Base-by-base conservation (phyloP, 2,797 vertebrate genomes). In the Coregonus suidteri region DNA sequence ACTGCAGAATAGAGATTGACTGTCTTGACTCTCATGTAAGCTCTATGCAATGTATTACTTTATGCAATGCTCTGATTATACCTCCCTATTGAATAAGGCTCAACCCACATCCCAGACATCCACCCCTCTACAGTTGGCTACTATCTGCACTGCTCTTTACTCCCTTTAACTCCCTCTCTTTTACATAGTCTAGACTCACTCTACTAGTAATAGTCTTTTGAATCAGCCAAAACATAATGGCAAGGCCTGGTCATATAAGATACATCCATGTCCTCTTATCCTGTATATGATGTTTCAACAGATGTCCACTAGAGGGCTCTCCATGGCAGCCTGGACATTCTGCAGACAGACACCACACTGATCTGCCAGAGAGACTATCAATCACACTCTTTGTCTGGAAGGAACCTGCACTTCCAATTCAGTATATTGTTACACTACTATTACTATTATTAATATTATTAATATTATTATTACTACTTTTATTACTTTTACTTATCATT, bases 221-320 rank as follows among this genome's bases (percentile, higher is more conserved):
- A 59, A 31, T 31, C 14, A 34, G 30, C 13, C 11, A 66, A 34
- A 66, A 31, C 41, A 14, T 14, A 66, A 66, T 16, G 4, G 3
- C 14, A 66, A 15, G 31, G 1, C 65, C 31, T 67, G 65, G 14
- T 7, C 14, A 1, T 34, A 9, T 25, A 64, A 11, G 11, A 64
- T 64, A 67, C 30, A 34, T 34, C 1, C 4, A 67, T 16, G 2
- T 34, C 5, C 65, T 14, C 6, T 14, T 0, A 69, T 71, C n/a
- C 15, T 7, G 20, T 18, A 30, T 52, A 16, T 54, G 4, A 53
- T 72, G 70, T 31, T 51, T 30, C 3, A 51, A 72, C 3, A 72
- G 71, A 72, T 34, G 14, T 31, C 51, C 71, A n/a, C 51, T 54
- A 72, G 71, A 34, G 30, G 71, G 51, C 71, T 15, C 51, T 54